Base-by-base conservation (phyloP, 2,888 invertebrate genomes). In the Himalopsyche tibetana region DNA sequence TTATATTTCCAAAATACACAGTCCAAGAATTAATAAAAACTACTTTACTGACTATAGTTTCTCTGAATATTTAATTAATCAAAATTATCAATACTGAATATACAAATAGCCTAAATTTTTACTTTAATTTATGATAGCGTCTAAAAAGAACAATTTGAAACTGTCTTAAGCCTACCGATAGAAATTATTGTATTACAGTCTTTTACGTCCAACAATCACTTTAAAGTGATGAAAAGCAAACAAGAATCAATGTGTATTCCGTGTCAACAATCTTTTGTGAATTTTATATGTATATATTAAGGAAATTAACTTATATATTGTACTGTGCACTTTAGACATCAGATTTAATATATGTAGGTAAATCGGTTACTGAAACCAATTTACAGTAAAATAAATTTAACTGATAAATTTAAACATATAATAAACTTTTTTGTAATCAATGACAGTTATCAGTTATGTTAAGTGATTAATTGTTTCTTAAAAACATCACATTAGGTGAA, bases 181-280 rank as follows among this genome's bases (percentile, higher is more conserved):
- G 63, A 36, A 38, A 38, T 51, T 15, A 51, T 36, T 74, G 36
- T 63, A 74, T 15, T 4, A 74, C 74, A 12, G 38, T 38, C 36
- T 74, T 74, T 74, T 63, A 74, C 74, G 74, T 74, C 74, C 74
- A 69, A 28, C 69, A 28, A 69, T 69, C 69, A 69, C 69, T 69
- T 28, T 69, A 36, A 69, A 69, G 69, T 69, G 69, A 69, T 69
- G 8, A 69, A 69, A 69, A 69, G 69, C 69, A 28, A 69, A 36
- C 69, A 74, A 74, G 36, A 74, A 74, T 74, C 74, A 74, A 74
- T 74, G 38, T 74, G 74, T 36, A 74, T 36, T 74, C 74, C 74
- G 74, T 74, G 74, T 74, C 74, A 74, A 74, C 12, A 74, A 9
- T 74, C 28, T 74, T 74, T 74, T 15, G 36, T 74, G 74, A 74